phyloP scores from a whole-genome alignment of 2,113 vertebrate genomes.

The Stigmatopora argus region DNA sequence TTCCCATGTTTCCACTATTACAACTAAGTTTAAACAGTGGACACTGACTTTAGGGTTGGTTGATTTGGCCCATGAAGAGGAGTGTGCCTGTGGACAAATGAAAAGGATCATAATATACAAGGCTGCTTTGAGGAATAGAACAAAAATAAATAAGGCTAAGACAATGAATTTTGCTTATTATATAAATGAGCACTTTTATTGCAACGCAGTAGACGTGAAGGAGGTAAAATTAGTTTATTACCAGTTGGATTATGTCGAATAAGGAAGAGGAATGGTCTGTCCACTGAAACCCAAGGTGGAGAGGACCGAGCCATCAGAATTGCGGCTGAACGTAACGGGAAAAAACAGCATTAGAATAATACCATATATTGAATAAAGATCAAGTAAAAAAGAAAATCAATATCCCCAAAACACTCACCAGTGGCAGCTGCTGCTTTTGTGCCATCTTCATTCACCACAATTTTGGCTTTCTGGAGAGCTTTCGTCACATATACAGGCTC shows the following conservation, averaged over 20 bases:
- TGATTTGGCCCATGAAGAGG: constrained; percentile 93
- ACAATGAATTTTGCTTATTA: neutral
- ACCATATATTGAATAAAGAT: neutral
- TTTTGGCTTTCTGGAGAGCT: constrained; percentile 88
- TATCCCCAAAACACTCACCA: constrained; percentile 67
- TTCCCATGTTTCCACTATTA: constrained; percentile 8
- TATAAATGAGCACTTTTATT: neutral
- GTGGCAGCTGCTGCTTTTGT: constrained; percentile 91
- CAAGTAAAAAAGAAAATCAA: neutral
- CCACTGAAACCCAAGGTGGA: constrained; percentile 85
- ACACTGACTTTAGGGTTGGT: constrained; percentile 76
- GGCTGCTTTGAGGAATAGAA: neutral
- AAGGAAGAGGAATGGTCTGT: constrained; percentile 89
- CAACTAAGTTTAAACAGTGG: neutral
- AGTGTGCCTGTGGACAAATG: constrained; percentile 75
- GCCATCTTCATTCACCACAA: constrained; percentile 92
- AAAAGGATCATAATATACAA: neutral
- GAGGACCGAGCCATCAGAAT: constrained; percentile 88
- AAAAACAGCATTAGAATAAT: neutral
- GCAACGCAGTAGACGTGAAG: neutral
- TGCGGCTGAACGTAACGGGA: constrained; percentile 70
- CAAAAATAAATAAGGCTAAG: neutral
- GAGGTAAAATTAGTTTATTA: constrained; percentile 43
- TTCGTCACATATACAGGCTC: constrained; percentile 81
- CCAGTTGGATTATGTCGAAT: constrained; percentile 90